These are phyloP conservation scores for Zonitis immaculata DNA, from an alignment of 2,888 invertebrate genomes.

Conservation along the genomic window DNA sequence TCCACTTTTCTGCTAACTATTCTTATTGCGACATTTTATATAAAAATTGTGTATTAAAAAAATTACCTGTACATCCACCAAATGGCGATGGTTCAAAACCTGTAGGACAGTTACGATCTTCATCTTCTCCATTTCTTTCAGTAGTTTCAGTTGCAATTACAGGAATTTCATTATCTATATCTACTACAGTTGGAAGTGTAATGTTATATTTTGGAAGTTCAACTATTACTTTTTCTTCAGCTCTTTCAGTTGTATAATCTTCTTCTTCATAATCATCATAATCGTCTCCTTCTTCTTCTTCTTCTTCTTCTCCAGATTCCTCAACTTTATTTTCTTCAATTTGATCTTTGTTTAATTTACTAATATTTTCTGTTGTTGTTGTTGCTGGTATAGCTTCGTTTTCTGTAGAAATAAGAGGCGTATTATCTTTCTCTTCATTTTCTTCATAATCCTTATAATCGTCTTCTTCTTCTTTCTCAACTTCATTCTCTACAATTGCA, in stretches of 20 bases:
- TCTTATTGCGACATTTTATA: no score
- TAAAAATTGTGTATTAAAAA: background rate
- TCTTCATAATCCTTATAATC: conserved; percentile 19
- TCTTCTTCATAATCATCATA: conserved; percentile 12
- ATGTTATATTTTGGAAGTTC: no score
- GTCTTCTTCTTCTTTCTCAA: background rate
- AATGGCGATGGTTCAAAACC: conserved; percentile 7
- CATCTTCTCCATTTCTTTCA: conserved; percentile 11
- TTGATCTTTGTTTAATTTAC: no score
- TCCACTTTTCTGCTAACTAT: no score
- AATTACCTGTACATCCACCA: conserved; percentile 13
- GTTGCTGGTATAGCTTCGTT: no score
- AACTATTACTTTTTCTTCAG: background rate
- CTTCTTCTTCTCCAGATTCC: no score
- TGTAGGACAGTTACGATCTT: conserved; percentile 7
- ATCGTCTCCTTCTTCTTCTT: conserved; percentile 12
- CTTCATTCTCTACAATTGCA: no score
- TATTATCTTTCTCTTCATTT: no score
- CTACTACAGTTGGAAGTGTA: no score
- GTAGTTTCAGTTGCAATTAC: background rate
- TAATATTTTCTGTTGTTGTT: no score
- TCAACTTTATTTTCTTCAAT: no score
- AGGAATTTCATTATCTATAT: background rate
- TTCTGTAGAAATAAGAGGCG: no score
- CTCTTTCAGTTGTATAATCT: background rate